A percentile compares a stretch with the other conserved stretches of the same genome.
These are phyloP conservation scores for Oreonectes daqikongensis DNA, from an alignment of 2,797 vertebrate genomes.

Conservation along the genomic window DNA sequence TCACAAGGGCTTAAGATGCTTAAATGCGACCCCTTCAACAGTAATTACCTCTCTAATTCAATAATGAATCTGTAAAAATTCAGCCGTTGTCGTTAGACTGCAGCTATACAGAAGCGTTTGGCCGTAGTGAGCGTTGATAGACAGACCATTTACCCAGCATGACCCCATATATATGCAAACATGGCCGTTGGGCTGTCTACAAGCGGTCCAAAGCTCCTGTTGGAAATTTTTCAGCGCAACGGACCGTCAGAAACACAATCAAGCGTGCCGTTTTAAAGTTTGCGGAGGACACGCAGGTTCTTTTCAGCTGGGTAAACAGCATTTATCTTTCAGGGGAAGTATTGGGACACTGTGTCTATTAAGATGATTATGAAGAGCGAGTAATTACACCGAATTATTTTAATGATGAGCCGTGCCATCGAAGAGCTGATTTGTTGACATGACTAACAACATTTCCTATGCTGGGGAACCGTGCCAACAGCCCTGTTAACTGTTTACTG, in stretches of 20 bases:
- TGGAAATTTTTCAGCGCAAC: constrained; percentile 27
- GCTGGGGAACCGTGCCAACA: constrained; percentile 39
- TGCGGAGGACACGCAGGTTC: constrained; percentile 41
- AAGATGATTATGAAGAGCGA: constrained; percentile 58
- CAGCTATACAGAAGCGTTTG: constrained; percentile 9
- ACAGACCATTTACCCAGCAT: constrained; percentile 11
- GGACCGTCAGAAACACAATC: constrained; percentile 41
- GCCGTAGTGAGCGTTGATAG: neutral
- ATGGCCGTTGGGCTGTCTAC: constrained; percentile 7
- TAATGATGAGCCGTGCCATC: constrained; percentile 52
- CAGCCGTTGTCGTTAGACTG: neutral
- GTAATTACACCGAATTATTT: constrained; percentile 61
- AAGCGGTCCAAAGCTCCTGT: constrained; percentile 28
- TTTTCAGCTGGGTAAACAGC: constrained; percentile 53
- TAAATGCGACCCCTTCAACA: neutral
- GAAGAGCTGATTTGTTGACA: constrained; percentile 57
- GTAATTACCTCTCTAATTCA: constrained; percentile 32
- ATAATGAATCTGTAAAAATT: constrained; percentile 39
- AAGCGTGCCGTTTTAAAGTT: constrained; percentile 44
- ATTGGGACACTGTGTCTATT: constrained; percentile 51
- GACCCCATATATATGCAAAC: constrained; percentile 24
- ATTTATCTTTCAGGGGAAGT: constrained; percentile 53
- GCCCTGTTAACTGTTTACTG: constrained; percentile 26
- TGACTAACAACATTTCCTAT: constrained; percentile 48
- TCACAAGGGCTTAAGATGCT: constrained; percentile 12